Conservation (phyloP, 1,140 invertebrate species). For the Lepidurus apus region DNA sequence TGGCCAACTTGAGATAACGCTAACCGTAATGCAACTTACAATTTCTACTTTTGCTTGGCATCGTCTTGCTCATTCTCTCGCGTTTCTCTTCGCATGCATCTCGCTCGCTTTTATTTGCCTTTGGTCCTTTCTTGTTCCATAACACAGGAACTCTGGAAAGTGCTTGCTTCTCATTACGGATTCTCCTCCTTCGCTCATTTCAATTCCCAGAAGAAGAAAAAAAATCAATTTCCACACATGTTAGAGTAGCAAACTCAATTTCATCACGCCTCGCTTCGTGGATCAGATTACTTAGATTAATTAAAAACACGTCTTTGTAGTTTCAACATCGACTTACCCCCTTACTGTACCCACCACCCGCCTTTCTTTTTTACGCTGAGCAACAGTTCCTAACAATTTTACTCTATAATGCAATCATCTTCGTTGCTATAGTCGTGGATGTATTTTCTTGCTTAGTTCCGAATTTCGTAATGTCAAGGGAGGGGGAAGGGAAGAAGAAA, state of each 20-base stretch:
- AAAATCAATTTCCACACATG: background rate
- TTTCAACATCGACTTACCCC: background rate
- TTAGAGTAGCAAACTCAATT: constrained; percentile 1
- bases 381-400: background rate
- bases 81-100: too few relatives aligned
- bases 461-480: too few relatives aligned
- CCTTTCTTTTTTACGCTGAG: background rate
- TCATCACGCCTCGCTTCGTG: constrained; percentile 8
- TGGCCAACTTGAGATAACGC: too few relatives aligned
- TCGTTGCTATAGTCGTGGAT: background rate
- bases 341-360: background rate
- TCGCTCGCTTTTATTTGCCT: too few relatives aligned
- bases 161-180: background rate
- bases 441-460: background rate
- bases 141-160: too few relatives aligned
- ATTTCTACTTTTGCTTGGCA: too few relatives aligned
- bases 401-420: background rate
- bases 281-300: constrained; percentile 7
- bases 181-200: background rate
- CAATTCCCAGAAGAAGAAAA: background rate
- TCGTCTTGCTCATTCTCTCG: too few relatives aligned
- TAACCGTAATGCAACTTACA: too few relatives aligned
- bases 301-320: background rate
- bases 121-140: too few relatives aligned
- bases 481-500: too few relatives aligned